These are phyloP conservation scores for Atlantisia rogersi DNA, from an alignment of 2,113 vertebrate genomes.

Conservation along the genomic window DNA sequence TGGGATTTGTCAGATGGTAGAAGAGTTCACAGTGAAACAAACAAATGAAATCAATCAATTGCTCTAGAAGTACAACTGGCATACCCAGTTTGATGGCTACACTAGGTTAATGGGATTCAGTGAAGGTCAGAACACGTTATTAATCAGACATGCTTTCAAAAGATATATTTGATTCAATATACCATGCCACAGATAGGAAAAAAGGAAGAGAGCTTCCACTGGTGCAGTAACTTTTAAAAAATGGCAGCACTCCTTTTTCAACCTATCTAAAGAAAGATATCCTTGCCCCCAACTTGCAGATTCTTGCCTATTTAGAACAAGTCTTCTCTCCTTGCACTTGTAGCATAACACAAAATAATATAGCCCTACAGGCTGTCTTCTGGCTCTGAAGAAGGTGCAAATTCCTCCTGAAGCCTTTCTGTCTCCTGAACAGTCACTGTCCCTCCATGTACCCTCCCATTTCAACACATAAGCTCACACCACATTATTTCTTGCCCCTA, in stretches of 20 bases:
- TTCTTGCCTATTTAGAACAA: background rate
- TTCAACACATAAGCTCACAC: background rate
- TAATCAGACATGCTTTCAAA: background rate
- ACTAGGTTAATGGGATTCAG: background rate
- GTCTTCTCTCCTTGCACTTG: background rate
- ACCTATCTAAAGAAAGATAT: background rate
- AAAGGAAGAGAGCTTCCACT: background rate
- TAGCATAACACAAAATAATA: background rate
- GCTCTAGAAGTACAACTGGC: background rate
- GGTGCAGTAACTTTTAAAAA: background rate
- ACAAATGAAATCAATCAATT: background rate
- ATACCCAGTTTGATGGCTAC: background rate
- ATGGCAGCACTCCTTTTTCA: background rate
- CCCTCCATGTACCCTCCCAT: rapidly evolving
- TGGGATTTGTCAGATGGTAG: background rate
- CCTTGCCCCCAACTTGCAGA: background rate
- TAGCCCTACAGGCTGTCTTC: background rate
- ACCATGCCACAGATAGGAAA: background rate
- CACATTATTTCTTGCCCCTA: background rate
- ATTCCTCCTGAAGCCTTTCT: background rate
- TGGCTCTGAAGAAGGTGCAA: background rate
- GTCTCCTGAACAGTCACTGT: background rate
- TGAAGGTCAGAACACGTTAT: background rate
- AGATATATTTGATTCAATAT: background rate
- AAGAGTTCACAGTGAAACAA: background rate